These are phyloP conservation scores for Mystacornis crossleyi DNA, from an alignment of 2,113 vertebrate species.

Conservation along the genomic window DNA sequence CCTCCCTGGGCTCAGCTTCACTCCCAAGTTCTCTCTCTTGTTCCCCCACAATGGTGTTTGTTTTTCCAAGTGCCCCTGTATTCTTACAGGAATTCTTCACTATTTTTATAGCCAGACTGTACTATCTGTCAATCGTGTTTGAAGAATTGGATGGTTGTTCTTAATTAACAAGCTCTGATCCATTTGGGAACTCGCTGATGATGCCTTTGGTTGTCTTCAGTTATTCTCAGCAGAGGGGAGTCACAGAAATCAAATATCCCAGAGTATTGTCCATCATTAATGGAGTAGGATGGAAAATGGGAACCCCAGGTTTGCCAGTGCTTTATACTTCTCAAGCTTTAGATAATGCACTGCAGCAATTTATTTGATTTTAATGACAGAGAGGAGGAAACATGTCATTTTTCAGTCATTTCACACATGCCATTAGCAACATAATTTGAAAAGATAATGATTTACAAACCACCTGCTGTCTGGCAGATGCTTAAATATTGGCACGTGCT, in stretches of 20 bases:
- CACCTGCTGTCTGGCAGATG: conserved; percentile 55
- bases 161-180: background rate
- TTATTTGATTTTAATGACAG: conserved; percentile 52
- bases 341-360: conserved; percentile 5
- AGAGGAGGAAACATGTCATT: conserved; percentile 53
- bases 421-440: conserved; percentile 44
- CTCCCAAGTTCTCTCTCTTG: background rate
- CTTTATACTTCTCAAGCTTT: background rate
- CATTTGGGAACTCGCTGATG: background rate
- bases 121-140: background rate
- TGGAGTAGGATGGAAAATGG: background rate
- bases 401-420: conserved; percentile 52
- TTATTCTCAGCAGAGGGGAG: background rate
- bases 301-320: background rate
- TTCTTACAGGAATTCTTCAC: background rate
- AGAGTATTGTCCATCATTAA: background rate
- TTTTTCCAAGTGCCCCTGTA: background rate
- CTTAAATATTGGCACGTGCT: conserved; percentile 32
- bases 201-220: background rate
- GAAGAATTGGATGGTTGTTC: background rate
- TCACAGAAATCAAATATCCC: background rate
- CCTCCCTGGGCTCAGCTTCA: background rate
- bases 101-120: background rate
- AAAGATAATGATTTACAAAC: conserved; percentile 65
- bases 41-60: background rate